Percentiles rank a stretch among this genome's conserved stretches.
Conservation (phyloP, 2,797 vertebrate genomes). For the Rhadinocentrus ornatus region DNA sequence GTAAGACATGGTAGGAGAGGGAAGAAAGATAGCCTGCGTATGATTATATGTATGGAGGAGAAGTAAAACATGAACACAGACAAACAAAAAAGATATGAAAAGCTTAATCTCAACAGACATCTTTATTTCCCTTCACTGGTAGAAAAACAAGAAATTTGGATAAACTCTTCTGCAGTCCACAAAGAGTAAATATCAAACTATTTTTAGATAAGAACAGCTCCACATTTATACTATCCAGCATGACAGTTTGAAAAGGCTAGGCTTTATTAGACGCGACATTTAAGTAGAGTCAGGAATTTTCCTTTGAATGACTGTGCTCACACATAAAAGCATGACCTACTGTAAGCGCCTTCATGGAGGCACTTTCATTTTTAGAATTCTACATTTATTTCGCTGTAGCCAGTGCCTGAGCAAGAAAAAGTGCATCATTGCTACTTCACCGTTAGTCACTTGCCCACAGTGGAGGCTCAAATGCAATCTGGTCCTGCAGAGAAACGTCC, state of each 20-base stretch:
- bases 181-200: slow-evolving; percentile 45
- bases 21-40: slow-evolving; percentile 34
- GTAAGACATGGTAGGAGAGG: slow-evolving; percentile 46
- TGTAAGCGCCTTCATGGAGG: slow-evolving; percentile 15
- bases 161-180: slow-evolving; percentile 20
- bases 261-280: slow-evolving; percentile 52
- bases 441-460: slow-evolving; percentile 69
- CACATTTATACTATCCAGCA: slow-evolving; percentile 28
- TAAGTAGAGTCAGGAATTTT: slow-evolving; percentile 27
- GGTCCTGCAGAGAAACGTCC: slow-evolving; percentile 83
- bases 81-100: slow-evolving; percentile 47
- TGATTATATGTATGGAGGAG: slow-evolving; percentile 17
- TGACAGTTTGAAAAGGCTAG: slow-evolving; percentile 18
- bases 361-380: slow-evolving; percentile 27
- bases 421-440: slow-evolving; percentile 45
- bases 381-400: slow-evolving; percentile 12
- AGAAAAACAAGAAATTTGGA: slow-evolving; percentile 22
- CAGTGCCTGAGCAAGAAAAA: slow-evolving; percentile 18
- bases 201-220: slow-evolving; percentile 47
- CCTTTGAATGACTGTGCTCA: slow-evolving; percentile 19
- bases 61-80: slow-evolving; percentile 20
- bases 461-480: slow-evolving; percentile 80
- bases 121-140: slow-evolving; percentile 32
- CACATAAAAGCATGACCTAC: slow-evolving; percentile 29
- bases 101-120: slow-evolving; percentile 50